phyloP scores from a whole-genome alignment of 2,113 vertebrate species.

The Grammomys dolichurus region DNA sequence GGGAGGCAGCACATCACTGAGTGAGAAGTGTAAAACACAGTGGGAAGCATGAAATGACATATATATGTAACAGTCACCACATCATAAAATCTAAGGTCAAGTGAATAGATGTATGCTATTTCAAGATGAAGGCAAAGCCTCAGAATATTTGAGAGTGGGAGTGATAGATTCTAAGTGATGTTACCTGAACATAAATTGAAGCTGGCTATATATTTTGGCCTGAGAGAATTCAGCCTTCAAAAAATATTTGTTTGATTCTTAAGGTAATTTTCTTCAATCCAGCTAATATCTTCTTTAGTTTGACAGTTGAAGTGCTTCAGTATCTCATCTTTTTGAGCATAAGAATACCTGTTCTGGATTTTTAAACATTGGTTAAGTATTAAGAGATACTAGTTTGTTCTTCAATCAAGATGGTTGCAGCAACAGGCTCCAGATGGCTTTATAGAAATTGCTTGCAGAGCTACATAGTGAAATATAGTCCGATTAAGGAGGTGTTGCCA shows the following conservation, averaged over 20 bases:
- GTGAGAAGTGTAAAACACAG: background rate
- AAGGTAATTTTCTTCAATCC: conserved; percentile 40
- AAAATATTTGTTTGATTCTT: conserved; percentile 26
- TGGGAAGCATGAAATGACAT: background rate
- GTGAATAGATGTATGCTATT: conserved; percentile 41
- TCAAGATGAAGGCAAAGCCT: conserved; percentile 25
- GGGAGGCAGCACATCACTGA: background rate
- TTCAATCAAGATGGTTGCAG: background rate
- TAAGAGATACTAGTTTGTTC: background rate
- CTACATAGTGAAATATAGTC: conserved; percentile 9
- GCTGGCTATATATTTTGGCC: background rate
- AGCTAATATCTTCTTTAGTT: background rate
- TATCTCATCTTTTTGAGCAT: background rate
- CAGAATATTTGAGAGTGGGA: background rate
- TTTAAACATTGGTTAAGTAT: conserved; percentile 10
- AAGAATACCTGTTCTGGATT: background rate
- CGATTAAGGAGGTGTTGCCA: background rate
- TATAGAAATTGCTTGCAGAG: conserved; percentile 24
- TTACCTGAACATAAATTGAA: conserved; percentile 35
- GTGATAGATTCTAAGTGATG: background rate
- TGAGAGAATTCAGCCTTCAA: conserved; percentile 17
- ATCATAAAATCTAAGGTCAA: conserved; percentile 44
- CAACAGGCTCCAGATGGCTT: conserved; percentile 1
- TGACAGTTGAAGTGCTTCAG: background rate
- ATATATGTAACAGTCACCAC: background rate